Evolutionary conservation across 2,888 invertebrate genomes (phyloP), one percentile per base, ranked within the genome.

Genomic region (Euplexia lucipara): DNA sequence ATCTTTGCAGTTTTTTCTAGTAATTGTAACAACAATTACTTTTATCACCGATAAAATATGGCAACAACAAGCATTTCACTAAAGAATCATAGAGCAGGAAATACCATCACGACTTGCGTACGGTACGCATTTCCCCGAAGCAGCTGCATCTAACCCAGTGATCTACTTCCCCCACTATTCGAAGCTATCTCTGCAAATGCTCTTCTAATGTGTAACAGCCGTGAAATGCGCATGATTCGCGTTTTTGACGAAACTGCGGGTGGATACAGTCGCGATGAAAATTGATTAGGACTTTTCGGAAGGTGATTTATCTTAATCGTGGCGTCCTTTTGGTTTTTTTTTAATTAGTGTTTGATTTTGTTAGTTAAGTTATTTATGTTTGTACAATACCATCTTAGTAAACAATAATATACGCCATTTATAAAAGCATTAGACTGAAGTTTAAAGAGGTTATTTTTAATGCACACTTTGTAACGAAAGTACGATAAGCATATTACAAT

Each of bases 171-270:
- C 76, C 65, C 60, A 20, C 65, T 65, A 1, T 45, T 20, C 9
- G 54, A 9, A 75, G 70, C 75, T 71, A 74, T 77, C 71, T 75
- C 78, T 71, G 58, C 70, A 64, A 77, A 64, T 77, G 82, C 79
- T 76, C 84, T 58, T 54, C 65, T 73, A 49, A 78, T 81, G 81
- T 69, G 70, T 81, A 87, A 84, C 77, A 79, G 81, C 83, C 87
- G 89, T 88, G 89, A 89, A 90, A 89, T 82, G 79, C 80, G 70
- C 75, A 73, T 70, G 87, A 86, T 83, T 80, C 66, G 85, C 84
- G 79, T 75, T 79, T 81, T 83, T 82, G 78, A 80, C 71, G 66
- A 76, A 79, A 70, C 66, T 65, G 14, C 9, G 56, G 12, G 32
- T n/a, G 12, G 16, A 72, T 81, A 82, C 77, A 73, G 64, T 75